Percentiles rank a stretch among this genome's conserved stretches.
Conservation (phyloP, 1,140 invertebrate genomes). For the Thereuonema tuberculata region DNA sequence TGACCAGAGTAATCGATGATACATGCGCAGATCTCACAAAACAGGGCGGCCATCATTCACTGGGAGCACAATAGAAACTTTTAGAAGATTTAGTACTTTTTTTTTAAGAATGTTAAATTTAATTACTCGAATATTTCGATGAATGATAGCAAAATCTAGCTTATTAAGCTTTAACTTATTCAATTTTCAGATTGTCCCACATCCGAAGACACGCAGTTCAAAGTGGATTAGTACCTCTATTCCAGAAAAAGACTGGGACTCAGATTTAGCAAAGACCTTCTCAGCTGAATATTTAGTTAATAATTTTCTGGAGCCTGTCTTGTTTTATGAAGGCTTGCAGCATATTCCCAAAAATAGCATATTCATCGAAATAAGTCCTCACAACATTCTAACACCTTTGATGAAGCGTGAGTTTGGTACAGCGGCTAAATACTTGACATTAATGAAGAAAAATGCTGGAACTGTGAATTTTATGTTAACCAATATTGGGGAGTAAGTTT, state of each 20-base stretch:
- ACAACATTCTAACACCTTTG: conserved; percentile 36
- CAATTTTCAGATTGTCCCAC: conserved; percentile 32
- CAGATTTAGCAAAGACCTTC: conserved; percentile 32
- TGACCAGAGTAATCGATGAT: too few species aligned
- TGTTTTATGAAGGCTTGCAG: conserved; percentile 55
- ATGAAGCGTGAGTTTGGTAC: conserved; percentile 34
- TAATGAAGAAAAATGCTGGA: conserved; percentile 36
- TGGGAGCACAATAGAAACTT: too few species aligned
- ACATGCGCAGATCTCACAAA: too few species aligned
- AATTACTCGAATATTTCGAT: too few species aligned
- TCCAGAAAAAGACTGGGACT: conserved; percentile 35
- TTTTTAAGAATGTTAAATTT: too few species aligned
- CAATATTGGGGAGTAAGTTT: conserved; percentile 32
- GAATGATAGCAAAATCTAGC: too few species aligned
- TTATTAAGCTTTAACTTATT: conserved; percentile 5
- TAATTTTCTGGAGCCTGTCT: conserved; percentile 47
- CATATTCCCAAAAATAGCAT: conserved; percentile 37
- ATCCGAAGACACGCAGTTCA: conserved; percentile 31
- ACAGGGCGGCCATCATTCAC: too few species aligned
- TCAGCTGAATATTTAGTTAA: conserved; percentile 44
- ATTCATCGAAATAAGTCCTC: conserved; percentile 36
- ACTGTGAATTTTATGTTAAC: conserved; percentile 31
- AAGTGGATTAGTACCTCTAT: conserved; percentile 43
- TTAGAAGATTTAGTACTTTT: background rate
- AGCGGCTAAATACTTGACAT: conserved; percentile 32